A percentile compares a stretch with the other conserved stretches of the same genome.
phyloP scores from a whole-genome alignment of 92 coral and sea anemone species.

The Virgularia gustaviana region DNA sequence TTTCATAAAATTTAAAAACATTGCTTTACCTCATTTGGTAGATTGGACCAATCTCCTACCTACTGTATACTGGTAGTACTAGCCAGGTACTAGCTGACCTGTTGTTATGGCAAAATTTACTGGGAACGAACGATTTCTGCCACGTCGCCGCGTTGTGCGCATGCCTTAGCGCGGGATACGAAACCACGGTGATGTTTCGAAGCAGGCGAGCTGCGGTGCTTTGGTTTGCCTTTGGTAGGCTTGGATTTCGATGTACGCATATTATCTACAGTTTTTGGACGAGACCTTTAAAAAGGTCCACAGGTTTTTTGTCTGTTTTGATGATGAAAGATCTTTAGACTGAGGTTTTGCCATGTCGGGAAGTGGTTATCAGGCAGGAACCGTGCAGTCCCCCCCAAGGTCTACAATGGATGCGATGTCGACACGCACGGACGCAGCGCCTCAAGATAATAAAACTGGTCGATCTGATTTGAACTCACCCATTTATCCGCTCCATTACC shows the following conservation, averaged over 20 bases:
- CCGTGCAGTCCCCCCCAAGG: conserved; percentile 17
- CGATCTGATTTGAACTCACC: conserved; percentile 16
- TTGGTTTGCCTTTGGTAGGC: too few species aligned
- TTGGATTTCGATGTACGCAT: not conserved
- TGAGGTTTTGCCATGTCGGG: conserved; percentile 12
- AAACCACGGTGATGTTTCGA: conserved; percentile 21
- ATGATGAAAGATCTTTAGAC: not conserved
- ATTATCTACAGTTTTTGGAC: not conserved
- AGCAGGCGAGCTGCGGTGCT: too few species aligned
- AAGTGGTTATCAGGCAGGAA: conserved; percentile 12
- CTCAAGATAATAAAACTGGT: conserved; percentile 5
- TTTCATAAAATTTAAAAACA: too few species aligned
- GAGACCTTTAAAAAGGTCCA: not conserved
- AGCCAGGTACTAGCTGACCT: too few species aligned
- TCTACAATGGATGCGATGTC: not conserved
- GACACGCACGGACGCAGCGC: conserved; percentile 14
- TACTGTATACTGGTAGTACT: too few species aligned
- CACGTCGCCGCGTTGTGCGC: conserved; percentile 33
- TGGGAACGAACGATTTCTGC: conserved; percentile 1
- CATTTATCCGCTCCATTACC: not conserved
- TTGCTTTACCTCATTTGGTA: too few species aligned
- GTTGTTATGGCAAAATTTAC: not conserved
- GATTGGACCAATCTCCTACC: too few species aligned
- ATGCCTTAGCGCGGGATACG: conserved; percentile 16
- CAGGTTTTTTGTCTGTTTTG: not conserved